A percentile compares a stretch with the other conserved stretches of the same genome.
phyloP scores from a whole-genome alignment of 2,113 vertebrate genomes.

The Rhabdomys dilectus region DNA sequence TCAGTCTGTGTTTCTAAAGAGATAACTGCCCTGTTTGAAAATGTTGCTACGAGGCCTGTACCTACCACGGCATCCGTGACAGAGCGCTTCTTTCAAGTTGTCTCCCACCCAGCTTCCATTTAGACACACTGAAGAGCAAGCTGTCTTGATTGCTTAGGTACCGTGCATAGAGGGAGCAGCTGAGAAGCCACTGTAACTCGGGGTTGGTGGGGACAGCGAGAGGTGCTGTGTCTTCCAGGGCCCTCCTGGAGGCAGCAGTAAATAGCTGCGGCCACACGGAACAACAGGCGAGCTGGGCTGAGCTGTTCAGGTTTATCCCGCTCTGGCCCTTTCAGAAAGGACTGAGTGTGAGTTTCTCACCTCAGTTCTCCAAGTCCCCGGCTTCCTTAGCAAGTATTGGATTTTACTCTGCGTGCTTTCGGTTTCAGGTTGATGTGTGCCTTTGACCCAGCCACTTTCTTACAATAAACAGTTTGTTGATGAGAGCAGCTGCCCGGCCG shows the following conservation, averaged over 20 bases:
- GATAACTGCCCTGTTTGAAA: neutral
- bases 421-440: slow-evolving; percentile 86
- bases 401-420: slow-evolving; percentile 83
- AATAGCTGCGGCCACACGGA: neutral
- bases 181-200: neutral
- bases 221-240: neutral
- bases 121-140: neutral
- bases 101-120: rapidly evolving
- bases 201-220: neutral
- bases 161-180: neutral
- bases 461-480: slow-evolving; percentile 93
- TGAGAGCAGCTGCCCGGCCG: slow-evolving; percentile 90
- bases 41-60: no score
- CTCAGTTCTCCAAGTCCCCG: neutral
- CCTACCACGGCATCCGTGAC: no score
- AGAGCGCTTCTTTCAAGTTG: rapidly evolving
- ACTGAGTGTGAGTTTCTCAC: neutral
- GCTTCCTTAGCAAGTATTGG: slow-evolving; percentile 58
- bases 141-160: rapidly evolving
- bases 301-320: rapidly evolving
- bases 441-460: slow-evolving; percentile 91
- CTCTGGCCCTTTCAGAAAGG: no score
- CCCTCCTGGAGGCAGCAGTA: neutral
- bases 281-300: rapidly evolving
- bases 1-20: neutral